Percentiles rank a stretch among this genome's conserved stretches.
phyloP scores from a whole-genome alignment of 2,888 invertebrate species.

The Phyllotreta striolata region DNA sequence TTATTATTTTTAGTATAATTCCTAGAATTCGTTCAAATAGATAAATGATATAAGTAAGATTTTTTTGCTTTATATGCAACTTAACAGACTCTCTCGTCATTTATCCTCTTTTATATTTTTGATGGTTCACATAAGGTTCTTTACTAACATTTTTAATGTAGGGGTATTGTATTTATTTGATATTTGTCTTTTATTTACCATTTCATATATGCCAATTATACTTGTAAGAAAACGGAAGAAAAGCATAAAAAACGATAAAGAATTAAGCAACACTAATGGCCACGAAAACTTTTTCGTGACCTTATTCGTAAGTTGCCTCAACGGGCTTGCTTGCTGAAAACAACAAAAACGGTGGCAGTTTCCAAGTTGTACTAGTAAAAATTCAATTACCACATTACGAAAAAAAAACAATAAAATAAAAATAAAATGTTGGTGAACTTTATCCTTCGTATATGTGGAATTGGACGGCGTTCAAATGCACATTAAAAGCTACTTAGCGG shows the following conservation, averaged over 20 bases:
- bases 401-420: constrained; percentile 9
- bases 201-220: background rate
- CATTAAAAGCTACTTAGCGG: constrained; percentile 10
- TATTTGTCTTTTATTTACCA: no score
- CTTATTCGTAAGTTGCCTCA: constrained; percentile 13
- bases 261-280: constrained; percentile 19
- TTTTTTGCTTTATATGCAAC: no score
- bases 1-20: no score
- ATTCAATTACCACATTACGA: constrained; percentile 12
- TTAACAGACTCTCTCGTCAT: no score
- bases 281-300: constrained; percentile 18
- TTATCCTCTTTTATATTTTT: no score
- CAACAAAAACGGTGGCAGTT: constrained; percentile 20
- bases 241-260: constrained; percentile 19
- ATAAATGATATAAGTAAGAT: no score
- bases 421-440: constrained; percentile 12
- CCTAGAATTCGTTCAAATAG: no score
- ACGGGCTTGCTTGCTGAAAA: constrained; percentile 14
- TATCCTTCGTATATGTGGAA: background rate
- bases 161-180: no score
- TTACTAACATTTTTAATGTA: no score
- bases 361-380: constrained; percentile 22
- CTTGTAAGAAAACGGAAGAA: constrained; percentile 10
- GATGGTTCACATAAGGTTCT: no score
- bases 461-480: constrained; percentile 6